Evolutionary conservation across 1,140 invertebrate species (phyloP).

Genomic region (Listronotus oregonensis): DNA sequence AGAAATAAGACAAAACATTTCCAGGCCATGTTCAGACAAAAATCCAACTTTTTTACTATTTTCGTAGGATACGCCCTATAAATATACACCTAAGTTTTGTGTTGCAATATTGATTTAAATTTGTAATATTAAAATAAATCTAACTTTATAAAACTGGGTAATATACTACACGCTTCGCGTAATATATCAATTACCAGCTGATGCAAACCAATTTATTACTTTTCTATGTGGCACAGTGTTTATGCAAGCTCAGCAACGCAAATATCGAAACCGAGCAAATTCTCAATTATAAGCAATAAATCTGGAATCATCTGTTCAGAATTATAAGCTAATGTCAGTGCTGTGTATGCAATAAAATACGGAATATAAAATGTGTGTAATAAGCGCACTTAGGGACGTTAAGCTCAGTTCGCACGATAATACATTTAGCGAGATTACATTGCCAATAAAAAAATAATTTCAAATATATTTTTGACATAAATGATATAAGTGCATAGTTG

Average conservation of each 20-base stretch:
- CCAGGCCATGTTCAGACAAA: too few relatives aligned
- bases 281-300: constrained; percentile 29
- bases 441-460: too few relatives aligned
- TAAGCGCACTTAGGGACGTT: constrained; percentile 5
- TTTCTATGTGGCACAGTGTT: constrained; percentile 14
- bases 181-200: constrained; percentile 8
- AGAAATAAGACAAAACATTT: too few relatives aligned
- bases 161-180: too few relatives aligned
- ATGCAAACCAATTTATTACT: constrained; percentile 17
- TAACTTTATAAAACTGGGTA: too few relatives aligned
- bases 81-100: too few relatives aligned
- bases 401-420: constrained; percentile 14
- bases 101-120: background rate
- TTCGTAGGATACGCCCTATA: too few relatives aligned
- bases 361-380: constrained; percentile 14
- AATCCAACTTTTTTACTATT: too few relatives aligned
- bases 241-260: constrained; percentile 18
- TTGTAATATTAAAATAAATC: background rate
- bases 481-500: too few relatives aligned
- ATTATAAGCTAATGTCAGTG: constrained; percentile 22
- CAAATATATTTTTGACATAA: too few relatives aligned
- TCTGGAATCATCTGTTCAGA: constrained; percentile 25
- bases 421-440: too few relatives aligned
- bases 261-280: constrained; percentile 27
- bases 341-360: constrained; percentile 26